Evolutionary conservation across 2,888 invertebrate genomes (phyloP).

Genomic region (Nymphalis c-album): DNA sequence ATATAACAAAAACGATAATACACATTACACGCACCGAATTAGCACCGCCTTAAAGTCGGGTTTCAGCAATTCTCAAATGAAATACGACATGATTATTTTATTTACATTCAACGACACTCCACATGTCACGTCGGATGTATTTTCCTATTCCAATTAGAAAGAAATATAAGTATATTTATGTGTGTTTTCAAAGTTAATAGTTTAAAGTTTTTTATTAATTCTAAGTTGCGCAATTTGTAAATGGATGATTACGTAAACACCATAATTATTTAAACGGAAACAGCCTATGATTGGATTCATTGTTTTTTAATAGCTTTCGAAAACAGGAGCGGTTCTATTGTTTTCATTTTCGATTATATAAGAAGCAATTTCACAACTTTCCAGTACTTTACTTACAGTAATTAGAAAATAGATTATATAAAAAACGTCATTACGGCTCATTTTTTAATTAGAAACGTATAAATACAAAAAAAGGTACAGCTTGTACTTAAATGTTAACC

Average conservation of each 20-base stretch:
- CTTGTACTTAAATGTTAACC: no score
- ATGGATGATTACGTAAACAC: slow-evolving; percentile 52
- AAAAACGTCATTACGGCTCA: background rate
- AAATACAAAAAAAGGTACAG: no score
- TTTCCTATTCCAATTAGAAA: no score
- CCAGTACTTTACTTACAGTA: slow-evolving; percentile 1
- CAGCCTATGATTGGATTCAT: slow-evolving; percentile 40
- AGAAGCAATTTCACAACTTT: slow-evolving; percentile 12
- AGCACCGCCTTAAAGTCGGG: no score
- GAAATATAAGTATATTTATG: no score
- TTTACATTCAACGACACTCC: no score
- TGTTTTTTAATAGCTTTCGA: slow-evolving; percentile 33
- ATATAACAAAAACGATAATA: no score
- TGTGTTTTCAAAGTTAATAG: no score
- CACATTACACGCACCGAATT: no score
- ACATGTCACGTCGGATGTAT: no score
- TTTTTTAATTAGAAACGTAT: background rate
- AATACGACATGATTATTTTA: no score
- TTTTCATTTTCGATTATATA: background rate
- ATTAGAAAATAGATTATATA: slow-evolving; percentile 1
- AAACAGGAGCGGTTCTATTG: slow-evolving; percentile 4
- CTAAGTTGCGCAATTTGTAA: slow-evolving; percentile 38
- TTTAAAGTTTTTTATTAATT: background rate
- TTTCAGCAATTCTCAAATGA: no score
- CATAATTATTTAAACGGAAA: slow-evolving; percentile 43